Conservation (phyloP, 2,888 invertebrate genomes). For the Sarcophaga caerulescens region DNA sequence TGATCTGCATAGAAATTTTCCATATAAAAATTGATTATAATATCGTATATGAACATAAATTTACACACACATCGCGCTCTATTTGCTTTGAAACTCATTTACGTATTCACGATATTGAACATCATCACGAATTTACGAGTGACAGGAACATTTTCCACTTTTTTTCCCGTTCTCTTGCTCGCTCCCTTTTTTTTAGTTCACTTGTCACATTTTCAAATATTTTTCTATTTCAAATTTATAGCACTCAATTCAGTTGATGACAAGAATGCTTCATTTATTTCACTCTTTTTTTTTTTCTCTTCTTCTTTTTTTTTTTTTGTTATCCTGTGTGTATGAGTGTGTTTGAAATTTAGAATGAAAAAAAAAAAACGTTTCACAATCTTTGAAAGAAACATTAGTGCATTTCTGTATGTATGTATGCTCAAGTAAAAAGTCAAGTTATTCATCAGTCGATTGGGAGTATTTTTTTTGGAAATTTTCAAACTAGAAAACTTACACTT, state of each 20-base stretch:
- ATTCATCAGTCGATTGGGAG: constrained; percentile 24
- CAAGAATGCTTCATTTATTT: constrained; percentile 35
- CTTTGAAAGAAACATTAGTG: neutral
- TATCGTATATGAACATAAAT: neutral
- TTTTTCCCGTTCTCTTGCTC: no score
- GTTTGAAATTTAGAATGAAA: neutral
- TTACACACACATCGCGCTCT: neutral
- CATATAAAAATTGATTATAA: neutral
- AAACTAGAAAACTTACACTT: neutral
- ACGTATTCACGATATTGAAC: constrained; percentile 4
- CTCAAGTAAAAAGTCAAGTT: constrained; percentile 32
- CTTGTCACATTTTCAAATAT: neutral
- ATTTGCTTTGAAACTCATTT: constrained; percentile 15
- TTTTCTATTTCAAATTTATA: constrained; percentile 17
- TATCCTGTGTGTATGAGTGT: neutral
- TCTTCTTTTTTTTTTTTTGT: neutral
- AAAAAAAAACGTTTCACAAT: neutral
- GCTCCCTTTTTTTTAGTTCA: no score
- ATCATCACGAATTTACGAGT: constrained; percentile 2
- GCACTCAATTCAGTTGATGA: constrained; percentile 24
- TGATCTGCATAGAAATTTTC: neutral
- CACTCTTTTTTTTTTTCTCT: neutral
- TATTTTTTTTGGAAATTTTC: neutral
- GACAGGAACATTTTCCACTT: neutral
- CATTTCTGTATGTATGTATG: constrained; percentile 12